Percentiles rank a stretch among this genome's conserved stretches.
phyloP scores from a whole-genome alignment of 2,797 vertebrate species.

The Malurus leucopterus region DNA sequence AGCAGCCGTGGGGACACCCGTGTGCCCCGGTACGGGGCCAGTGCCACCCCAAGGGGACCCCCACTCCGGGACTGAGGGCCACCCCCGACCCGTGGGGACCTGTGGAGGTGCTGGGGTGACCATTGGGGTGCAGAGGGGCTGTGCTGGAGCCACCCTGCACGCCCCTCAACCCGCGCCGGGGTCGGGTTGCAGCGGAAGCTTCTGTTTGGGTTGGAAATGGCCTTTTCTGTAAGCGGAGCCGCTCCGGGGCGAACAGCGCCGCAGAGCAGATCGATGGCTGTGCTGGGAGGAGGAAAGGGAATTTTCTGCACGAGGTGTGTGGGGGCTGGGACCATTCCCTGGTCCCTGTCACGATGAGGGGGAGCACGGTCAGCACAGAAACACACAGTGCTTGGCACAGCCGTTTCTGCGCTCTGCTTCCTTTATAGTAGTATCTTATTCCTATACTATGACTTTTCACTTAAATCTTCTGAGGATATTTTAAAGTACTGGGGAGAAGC shows the following conservation, averaged over 20 bases:
- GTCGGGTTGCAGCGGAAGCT: background rate
- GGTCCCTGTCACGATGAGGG: fast-evolving
- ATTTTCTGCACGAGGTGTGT: background rate
- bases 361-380: background rate
- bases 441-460: background rate
- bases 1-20: background rate
- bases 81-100: background rate
- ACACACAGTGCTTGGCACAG: background rate
- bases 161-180: background rate
- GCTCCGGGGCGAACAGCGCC: background rate
- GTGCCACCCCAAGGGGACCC: background rate
- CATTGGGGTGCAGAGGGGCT: background rate
- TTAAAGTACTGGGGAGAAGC: background rate
- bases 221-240: constrained; percentile 1
- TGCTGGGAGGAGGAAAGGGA: background rate
- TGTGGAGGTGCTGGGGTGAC: background rate
- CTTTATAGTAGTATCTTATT: background rate
- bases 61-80: background rate
- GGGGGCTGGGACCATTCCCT: background rate
- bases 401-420: background rate
- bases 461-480: background rate
- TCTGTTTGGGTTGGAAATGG: background rate
- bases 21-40: background rate
- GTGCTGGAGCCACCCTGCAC: background rate
- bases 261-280: constrained; percentile 35